phyloP scores from a whole-genome alignment of 2,888 invertebrate species.

The Cancer borealis region DNA sequence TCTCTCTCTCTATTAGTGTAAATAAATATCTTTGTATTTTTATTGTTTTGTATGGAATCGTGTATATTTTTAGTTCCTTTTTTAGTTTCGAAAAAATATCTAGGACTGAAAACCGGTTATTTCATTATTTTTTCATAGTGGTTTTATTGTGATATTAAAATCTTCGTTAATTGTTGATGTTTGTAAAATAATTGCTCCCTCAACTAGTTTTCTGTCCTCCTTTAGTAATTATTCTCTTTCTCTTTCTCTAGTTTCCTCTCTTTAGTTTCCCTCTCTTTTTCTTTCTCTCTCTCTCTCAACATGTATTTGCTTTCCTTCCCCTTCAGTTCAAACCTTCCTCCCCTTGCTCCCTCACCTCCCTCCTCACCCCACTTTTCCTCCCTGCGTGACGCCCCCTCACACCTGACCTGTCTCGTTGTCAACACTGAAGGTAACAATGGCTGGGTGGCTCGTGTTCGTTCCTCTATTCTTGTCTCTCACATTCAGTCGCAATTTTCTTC shows the following conservation, averaged over 20 bases:
- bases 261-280: neutral
- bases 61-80: too few species aligned
- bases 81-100: too few species aligned
- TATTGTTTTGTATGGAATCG: too few species aligned
- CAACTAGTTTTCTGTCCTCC: too few species aligned
- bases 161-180: too few species aligned
- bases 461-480: neutral
- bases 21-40: too few species aligned
- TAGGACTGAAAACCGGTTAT: too few species aligned
- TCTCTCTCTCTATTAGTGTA: too few species aligned
- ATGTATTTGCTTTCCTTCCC: neutral
- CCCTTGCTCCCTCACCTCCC: neutral
- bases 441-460: neutral
- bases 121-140: too few species aligned
- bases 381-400: constrained; percentile 7
- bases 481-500: neutral
- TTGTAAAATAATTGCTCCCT: too few species aligned
- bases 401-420: constrained; percentile 23
- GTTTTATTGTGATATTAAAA: too few species aligned
- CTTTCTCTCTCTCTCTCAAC: neutral
- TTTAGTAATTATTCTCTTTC: neutral
- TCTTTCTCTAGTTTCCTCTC: neutral
- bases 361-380: neutral
- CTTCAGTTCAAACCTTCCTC: neutral
- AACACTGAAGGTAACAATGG: neutral